Conservation (phyloP, 2,888 invertebrate genomes). For the Andrena camellia region DNA sequence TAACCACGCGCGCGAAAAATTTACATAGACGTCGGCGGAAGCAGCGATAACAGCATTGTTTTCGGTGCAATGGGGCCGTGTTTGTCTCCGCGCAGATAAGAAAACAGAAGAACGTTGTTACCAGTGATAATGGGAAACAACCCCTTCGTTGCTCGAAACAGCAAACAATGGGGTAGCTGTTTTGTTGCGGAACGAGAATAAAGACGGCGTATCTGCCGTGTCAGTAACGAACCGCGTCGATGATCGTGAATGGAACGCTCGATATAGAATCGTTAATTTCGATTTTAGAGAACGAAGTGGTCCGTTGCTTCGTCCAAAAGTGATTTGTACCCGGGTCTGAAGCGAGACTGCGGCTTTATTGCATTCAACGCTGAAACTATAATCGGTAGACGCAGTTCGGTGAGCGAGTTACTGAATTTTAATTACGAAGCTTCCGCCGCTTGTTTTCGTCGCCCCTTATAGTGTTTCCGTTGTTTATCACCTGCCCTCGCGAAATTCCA, state of each 20-base stretch:
- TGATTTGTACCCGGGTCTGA: conserved; percentile 21
- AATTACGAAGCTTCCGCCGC: conserved; percentile 44
- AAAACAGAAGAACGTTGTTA: conserved; percentile 23
- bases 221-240: background rate
- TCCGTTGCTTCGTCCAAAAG: background rate
- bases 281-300: too few relatives aligned
- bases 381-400: conserved; percentile 30
- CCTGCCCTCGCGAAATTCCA: conserved; percentile 18
- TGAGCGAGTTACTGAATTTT: conserved; percentile 56
- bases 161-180: conserved; percentile 2
- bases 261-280: too few relatives aligned
- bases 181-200: background rate
- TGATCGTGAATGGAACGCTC: background rate
- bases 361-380: conserved; percentile 24
- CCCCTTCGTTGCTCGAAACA: conserved; percentile 1
- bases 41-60: conserved; percentile 25
- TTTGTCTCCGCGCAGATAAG: conserved; percentile 43
- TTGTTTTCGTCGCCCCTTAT: conserved; percentile 50
- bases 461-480: conserved; percentile 51
- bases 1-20: conserved; percentile 6
- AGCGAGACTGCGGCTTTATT: conserved; percentile 17
- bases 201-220: background rate
- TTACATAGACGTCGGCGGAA: background rate
- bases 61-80: conserved; percentile 25
- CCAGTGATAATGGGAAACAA: conserved; percentile 29